Conservation (phyloP, 2,888 invertebrate species). For the Scaptomyza polygonia region DNA sequence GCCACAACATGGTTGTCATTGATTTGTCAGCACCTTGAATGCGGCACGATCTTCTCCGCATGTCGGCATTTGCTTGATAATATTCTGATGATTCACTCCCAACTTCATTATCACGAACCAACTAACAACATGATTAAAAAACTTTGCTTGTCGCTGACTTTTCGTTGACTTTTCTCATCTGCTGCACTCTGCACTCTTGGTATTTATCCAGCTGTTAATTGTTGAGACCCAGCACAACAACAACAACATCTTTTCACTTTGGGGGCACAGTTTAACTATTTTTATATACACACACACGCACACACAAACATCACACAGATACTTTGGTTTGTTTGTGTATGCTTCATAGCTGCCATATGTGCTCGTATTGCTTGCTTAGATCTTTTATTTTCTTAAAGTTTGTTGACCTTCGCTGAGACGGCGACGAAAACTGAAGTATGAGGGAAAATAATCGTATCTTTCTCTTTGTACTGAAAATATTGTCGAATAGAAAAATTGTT, state of each 20-base stretch:
- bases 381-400: conserved; percentile 48
- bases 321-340: conserved; percentile 4
- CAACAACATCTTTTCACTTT: conserved; percentile 25
- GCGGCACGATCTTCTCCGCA: conserved; percentile 29
- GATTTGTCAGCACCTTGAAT: conserved; percentile 68
- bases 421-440: conserved; percentile 1
- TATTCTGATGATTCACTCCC: conserved; percentile 21
- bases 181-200: conserved; percentile 25
- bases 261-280: conserved; percentile 53
- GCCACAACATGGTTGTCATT: conserved; percentile 43
- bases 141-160: conserved; percentile 15
- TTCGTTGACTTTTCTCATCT: conserved; percentile 55
- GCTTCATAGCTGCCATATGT: conserved; percentile 39
- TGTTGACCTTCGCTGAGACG: conserved; percentile 66
- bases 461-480: conserved; percentile 53
- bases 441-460: conserved; percentile 8
- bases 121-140: conserved; percentile 15
- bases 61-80: conserved; percentile 31
- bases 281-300: conserved; percentile 33
- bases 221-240: conserved; percentile 34
- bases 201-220: conserved; percentile 77
- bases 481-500: conserved; percentile 22
- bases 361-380: conserved; percentile 15
- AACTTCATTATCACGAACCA: conserved; percentile 24
- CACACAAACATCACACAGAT: neutral